A percentile compares a stretch with the other conserved stretches of the same genome.
Evolutionary conservation across 2,888 invertebrate species (phyloP).

Genomic region (Aleiodes testaceus): DNA sequence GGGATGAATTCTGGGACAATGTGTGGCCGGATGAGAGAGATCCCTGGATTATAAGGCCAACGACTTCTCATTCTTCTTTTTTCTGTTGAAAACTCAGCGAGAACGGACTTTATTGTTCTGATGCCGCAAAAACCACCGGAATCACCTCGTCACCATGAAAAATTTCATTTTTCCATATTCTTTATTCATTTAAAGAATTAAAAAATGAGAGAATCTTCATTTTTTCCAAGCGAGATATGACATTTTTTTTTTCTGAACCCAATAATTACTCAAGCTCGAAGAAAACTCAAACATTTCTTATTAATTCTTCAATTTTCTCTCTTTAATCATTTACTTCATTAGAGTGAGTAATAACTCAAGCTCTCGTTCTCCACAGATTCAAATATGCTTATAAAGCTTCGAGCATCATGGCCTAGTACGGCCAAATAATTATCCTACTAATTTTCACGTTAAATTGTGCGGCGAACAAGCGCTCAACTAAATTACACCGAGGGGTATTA

Average conservation of each 20-base stretch:
- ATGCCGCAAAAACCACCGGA: conserved; percentile 25
- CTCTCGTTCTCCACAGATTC: too few relatives aligned
- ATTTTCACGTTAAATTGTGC: conserved; percentile 35
- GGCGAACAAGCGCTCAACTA: conserved; percentile 8
- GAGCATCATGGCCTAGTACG: neutral
- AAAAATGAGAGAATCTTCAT: neutral
- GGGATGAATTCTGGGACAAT: conserved; percentile 45
- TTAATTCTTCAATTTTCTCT: too few relatives aligned
- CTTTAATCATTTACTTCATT: too few relatives aligned
- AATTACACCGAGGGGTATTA: conserved; percentile 1
- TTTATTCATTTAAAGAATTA: too few relatives aligned
- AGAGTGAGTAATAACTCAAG: too few relatives aligned
- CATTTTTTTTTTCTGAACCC: too few relatives aligned
- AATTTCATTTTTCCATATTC: conserved; percentile 12
- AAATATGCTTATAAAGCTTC: too few relatives aligned
- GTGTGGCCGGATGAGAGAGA: conserved; percentile 53
- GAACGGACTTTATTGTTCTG: conserved; percentile 35
- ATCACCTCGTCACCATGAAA: conserved; percentile 16
- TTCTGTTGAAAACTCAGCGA: neutral
- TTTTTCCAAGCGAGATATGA: too few relatives aligned
- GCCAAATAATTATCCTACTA: conserved; percentile 47
- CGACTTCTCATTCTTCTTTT: neutral
- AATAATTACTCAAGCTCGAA: too few relatives aligned
- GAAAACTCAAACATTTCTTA: too few relatives aligned
- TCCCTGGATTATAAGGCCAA: conserved; percentile 50